Conservation (phyloP, 1,140 invertebrate species). For the Ceratina japonica region DNA sequence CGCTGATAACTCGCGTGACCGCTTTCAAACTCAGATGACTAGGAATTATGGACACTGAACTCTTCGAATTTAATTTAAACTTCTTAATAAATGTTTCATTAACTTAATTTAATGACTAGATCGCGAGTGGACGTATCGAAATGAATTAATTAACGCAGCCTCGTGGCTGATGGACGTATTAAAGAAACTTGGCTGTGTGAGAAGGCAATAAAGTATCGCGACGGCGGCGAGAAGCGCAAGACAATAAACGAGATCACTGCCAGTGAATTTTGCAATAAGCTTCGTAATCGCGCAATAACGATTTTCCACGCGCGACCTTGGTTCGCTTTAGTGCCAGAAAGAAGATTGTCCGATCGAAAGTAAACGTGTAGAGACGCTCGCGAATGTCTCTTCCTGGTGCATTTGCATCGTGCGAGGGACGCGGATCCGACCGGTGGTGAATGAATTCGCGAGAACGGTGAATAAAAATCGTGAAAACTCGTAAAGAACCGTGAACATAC, state of each 20-base stretch:
- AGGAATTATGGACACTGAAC: background rate
- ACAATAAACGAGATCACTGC: slow-evolving; percentile 37
- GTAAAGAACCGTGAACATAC: slow-evolving; percentile 49
- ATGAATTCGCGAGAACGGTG: slow-evolving; percentile 1
- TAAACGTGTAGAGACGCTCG: background rate
- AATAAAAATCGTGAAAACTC: slow-evolving; percentile 39
- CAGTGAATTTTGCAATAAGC: slow-evolving; percentile 17
- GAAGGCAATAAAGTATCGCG: background rate
- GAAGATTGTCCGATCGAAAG: background rate
- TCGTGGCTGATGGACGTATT: background rate
- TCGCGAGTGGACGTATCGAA: background rate
- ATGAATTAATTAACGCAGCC: slow-evolving; percentile 30
- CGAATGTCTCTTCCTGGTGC: background rate
- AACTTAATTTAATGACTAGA: slow-evolving; percentile 21
- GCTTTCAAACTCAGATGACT: background rate
- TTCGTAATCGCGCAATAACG: slow-evolving; percentile 12
- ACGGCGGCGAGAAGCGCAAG: background rate
- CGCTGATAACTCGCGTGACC: too few species aligned
- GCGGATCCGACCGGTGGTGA: background rate
- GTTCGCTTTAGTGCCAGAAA: background rate
- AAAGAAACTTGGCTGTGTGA: background rate
- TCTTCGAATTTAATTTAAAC: too few species aligned
- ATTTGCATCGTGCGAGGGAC: background rate
- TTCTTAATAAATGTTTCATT: too few species aligned
- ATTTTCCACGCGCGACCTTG: background rate